Percentiles rank a stretch among this genome's conserved stretches.
phyloP scores from a whole-genome alignment of 2,113 vertebrate genomes.

The Hippolais icterina region DNA sequence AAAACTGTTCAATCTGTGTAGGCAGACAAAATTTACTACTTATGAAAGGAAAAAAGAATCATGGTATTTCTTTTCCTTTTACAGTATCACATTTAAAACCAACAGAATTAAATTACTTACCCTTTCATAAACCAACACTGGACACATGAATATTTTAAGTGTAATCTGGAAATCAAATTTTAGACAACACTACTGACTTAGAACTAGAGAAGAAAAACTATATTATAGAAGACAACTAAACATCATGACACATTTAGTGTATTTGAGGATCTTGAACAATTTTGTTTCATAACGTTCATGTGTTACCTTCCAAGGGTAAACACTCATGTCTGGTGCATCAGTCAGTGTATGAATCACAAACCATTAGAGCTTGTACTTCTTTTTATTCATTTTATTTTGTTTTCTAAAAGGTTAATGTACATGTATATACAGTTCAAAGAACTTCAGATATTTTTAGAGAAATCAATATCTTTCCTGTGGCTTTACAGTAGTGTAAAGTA shows the following conservation, averaged over 20 bases:
- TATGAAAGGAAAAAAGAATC: not conserved
- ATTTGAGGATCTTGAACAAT: not conserved
- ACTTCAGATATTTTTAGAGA: constrained; percentile 61
- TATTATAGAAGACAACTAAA: not conserved
- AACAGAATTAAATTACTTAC: not conserved
- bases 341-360: not conserved
- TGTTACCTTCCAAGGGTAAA: not conserved
- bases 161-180: not conserved
- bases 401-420: constrained; percentile 47
- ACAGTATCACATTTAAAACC: not conserved
- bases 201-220: not conserved
- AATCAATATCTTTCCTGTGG: constrained; percentile 51
- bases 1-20: not conserved
- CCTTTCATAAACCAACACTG: not conserved
- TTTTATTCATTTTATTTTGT: constrained; percentile 1
- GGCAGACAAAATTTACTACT: not conserved
- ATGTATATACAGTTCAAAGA: constrained; percentile 48
- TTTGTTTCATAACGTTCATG: not conserved
- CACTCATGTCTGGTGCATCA: not conserved
- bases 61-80: not conserved
- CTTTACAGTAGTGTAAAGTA: not conserved
- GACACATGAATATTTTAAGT: not conserved
- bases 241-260: not conserved
- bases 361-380: not conserved
- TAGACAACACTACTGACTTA: not conserved